Conservation (phyloP, 2,113 vertebrate genomes). For the Otus sunia region DNA sequence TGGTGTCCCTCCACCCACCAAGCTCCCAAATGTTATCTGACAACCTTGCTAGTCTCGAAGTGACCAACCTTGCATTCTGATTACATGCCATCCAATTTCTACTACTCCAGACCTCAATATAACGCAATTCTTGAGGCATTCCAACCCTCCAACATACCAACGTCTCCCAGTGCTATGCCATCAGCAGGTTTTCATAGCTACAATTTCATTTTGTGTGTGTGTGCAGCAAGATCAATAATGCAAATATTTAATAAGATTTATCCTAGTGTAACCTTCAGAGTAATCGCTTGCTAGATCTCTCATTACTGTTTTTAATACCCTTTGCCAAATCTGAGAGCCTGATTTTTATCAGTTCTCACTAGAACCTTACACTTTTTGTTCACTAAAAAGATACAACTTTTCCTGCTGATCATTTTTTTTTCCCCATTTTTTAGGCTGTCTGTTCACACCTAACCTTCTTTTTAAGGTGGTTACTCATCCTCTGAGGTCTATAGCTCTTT, state of each 20-base stretch:
- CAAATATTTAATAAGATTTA: conserved; percentile 47
- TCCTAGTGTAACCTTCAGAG: conserved; percentile 25
- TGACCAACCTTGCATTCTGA: neutral
- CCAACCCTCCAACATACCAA: neutral
- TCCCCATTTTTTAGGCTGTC: neutral
- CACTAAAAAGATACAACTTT: neutral
- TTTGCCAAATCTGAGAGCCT: neutral
- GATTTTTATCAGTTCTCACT: conserved; percentile 23
- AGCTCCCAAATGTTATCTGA: neutral
- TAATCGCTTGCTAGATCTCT: neutral
- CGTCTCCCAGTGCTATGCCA: neutral
- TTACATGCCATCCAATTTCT: neutral
- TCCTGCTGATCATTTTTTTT: neutral
- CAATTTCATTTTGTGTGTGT: neutral
- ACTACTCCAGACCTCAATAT: neutral
- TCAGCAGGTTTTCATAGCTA: neutral
- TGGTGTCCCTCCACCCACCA: neutral
- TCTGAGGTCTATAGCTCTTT: neutral
- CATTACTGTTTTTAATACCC: conserved; percentile 16
- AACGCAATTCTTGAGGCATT: neutral
- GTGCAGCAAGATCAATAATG: conserved; percentile 16
- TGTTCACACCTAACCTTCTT: neutral
- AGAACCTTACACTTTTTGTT: neutral
- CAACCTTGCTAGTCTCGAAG: neutral
- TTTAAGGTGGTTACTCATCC: conserved; percentile 34